phyloP scores from a whole-genome alignment of 2,797 vertebrate species.

The Pipistrellus nathusii region DNA sequence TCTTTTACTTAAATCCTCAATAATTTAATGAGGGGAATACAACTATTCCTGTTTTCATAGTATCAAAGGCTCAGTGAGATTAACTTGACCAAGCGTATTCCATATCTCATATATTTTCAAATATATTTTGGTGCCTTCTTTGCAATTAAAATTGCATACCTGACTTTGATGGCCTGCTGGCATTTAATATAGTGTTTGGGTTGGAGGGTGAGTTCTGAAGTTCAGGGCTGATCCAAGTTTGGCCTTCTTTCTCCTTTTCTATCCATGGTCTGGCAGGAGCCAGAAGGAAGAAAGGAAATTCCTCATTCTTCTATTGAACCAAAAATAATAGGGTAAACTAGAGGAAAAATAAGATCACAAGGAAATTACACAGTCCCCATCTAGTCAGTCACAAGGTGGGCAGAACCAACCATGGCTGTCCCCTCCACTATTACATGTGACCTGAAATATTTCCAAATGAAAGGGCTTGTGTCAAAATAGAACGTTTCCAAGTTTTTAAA shows the following conservation, averaged over 20 bases:
- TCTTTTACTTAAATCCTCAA: constrained; percentile 29
- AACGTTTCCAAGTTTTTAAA: constrained; percentile 16
- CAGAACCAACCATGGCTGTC: neutral
- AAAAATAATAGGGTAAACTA: neutral
- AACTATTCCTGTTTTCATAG: neutral
- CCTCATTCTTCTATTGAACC: neutral
- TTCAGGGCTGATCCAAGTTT: neutral
- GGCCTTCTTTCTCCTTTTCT: neutral
- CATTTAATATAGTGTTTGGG: neutral
- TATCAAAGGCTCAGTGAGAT: neutral
- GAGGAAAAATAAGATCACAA: neutral
- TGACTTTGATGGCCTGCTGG: neutral
- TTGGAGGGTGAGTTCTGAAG: neutral
- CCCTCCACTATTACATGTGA: neutral
- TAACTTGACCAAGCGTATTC: neutral
- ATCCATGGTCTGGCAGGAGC: neutral
- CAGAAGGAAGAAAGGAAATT: constrained; percentile 12
- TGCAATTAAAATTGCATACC: neutral
- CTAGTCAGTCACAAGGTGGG: neutral
- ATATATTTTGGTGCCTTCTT: neutral
- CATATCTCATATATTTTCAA: neutral
- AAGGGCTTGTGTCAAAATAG: neutral
- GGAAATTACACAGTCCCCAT: neutral
- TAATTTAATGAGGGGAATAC: neutral
- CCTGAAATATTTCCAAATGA: neutral